These are phyloP conservation scores for Mesoclemmys tuberculata DNA, from an alignment of 2,113 vertebrate species.

Conservation along the genomic window DNA sequence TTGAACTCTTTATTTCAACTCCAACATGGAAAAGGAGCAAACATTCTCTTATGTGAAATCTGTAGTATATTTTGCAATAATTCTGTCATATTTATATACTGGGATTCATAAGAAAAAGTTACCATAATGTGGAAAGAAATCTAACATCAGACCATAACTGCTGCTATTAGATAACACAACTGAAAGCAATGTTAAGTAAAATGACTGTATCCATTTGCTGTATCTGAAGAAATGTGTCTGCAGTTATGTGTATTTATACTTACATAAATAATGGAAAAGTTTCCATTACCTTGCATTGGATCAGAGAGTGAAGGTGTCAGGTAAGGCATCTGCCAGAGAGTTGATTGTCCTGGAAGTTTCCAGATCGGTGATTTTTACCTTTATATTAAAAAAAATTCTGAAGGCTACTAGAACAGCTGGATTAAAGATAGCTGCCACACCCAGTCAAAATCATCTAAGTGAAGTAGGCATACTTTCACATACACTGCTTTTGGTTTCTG, in stretches of 20 bases:
- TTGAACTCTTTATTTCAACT: neutral
- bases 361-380: neutral
- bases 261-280: neutral
- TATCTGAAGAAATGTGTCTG: neutral
- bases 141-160: neutral
- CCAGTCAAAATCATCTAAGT: neutral
- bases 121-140: neutral
- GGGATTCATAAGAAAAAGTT: neutral
- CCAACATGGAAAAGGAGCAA: neutral
- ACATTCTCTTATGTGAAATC: neutral
- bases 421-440: neutral
- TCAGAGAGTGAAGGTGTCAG: neutral
- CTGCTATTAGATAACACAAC: neutral
- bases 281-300: neutral
- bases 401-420: neutral
- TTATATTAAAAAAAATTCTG: neutral
- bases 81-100: neutral
- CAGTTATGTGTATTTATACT: neutral
- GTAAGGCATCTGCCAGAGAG: neutral
- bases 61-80: neutral
- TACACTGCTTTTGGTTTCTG: neutral
- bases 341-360: neutral
- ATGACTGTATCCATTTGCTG: fast-evolving
- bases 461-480: neutral
- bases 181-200: neutral